Conservation (phyloP, 1,140 invertebrate genomes). For the Contarinia nasturtii region DNA sequence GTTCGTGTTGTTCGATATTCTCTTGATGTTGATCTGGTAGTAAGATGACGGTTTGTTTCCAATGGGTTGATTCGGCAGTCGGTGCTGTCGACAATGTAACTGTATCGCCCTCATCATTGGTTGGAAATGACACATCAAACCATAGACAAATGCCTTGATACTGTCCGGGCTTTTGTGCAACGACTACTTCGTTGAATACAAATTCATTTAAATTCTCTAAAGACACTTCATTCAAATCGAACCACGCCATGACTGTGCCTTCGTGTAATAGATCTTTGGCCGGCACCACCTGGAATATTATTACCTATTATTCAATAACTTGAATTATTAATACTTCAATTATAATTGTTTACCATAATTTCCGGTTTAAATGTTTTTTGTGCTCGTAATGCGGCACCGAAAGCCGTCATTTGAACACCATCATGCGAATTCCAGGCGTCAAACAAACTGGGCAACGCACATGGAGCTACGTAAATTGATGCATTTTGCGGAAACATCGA, state of each 20-base stretch:
- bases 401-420: conserved; percentile 32
- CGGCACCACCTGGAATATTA: too few species aligned
- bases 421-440: conserved; percentile 34
- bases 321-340: too few species aligned
- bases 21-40: conserved; percentile 29
- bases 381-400: conserved; percentile 27
- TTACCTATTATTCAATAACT: too few species aligned
- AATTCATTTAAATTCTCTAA: conserved; percentile 27
- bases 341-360: too few species aligned
- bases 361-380: conserved; percentile 33
- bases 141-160: conserved; percentile 55
- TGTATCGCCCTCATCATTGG: conserved; percentile 12
- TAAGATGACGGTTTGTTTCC: conserved; percentile 92
- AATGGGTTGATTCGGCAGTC: conserved; percentile 63
- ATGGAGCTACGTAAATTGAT: conserved; percentile 41
- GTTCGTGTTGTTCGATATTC: conserved; percentile 32
- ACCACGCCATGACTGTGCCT: conserved; percentile 32
- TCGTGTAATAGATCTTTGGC: conserved; percentile 30
- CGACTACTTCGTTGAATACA: conserved; percentile 24
- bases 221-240: conserved; percentile 32
- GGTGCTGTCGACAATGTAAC: conserved; percentile 59
- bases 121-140: conserved; percentile 40
- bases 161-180: conserved; percentile 31
- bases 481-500: conserved; percentile 41
- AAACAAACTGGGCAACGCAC: conserved; percentile 43